phyloP scores from a whole-genome alignment of 92 coral and sea anemone genomes.

The Porites divaricata region DNA sequence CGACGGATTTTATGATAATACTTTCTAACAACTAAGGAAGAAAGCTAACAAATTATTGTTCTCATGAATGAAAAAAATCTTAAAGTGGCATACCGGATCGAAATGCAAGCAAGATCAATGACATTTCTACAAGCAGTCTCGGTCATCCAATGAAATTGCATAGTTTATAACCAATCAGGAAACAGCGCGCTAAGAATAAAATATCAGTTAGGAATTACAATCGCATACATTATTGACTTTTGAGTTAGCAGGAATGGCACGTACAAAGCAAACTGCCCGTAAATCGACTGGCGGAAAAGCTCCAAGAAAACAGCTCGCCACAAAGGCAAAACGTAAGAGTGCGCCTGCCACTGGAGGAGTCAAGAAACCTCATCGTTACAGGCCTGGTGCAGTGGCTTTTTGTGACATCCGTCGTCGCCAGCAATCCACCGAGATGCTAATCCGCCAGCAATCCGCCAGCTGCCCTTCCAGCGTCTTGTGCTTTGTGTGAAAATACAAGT shows the following conservation, averaged over 20 bases:
- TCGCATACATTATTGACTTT: too few species aligned
- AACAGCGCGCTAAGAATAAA: too few species aligned
- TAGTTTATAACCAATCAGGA: too few species aligned
- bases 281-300: slow-evolving; percentile 93
- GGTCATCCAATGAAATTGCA: too few species aligned
- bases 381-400: slow-evolving; percentile 88
- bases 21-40: too few species aligned
- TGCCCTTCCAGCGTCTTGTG: slow-evolving; percentile 86
- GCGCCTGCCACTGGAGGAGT: slow-evolving; percentile 89
- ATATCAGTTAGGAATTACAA: too few species aligned
- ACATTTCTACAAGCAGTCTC: too few species aligned
- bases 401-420: slow-evolving; percentile 90
- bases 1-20: neutral
- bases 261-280: slow-evolving; percentile 88
- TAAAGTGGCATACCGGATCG: neutral
- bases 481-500: too few species aligned
- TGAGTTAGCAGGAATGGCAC: slow-evolving; percentile 53
- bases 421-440: slow-evolving; percentile 81
- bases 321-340: slow-evolving; percentile 87
- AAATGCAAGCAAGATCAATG: neutral
- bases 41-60: neutral
- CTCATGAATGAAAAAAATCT: neutral
- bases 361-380: slow-evolving; percentile 86
- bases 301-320: slow-evolving; percentile 92
- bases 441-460: slow-evolving; percentile 91